Evolutionary conservation across 2,113 vertebrate genomes (phyloP).

Genomic region (Oplegnathus fasciatus): DNA sequence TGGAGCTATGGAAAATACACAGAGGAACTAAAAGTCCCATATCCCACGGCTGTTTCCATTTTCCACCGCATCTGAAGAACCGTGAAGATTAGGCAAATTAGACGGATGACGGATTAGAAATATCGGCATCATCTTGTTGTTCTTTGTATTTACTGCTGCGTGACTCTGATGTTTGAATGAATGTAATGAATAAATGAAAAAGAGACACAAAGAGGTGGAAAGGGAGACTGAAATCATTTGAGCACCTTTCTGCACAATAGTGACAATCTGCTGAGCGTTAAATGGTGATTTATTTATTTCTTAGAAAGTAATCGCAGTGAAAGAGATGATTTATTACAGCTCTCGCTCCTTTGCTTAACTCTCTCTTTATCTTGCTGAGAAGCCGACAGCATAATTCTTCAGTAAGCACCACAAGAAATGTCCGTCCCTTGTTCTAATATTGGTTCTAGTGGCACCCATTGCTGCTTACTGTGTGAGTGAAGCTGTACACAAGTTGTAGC

Average conservation of each 20-base stretch:
- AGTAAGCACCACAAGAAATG: neutral
- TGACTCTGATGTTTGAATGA: neutral
- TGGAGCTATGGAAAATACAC: neutral
- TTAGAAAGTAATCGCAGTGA: neutral
- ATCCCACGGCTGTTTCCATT: neutral
- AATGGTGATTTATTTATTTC: neutral
- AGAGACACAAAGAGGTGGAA: neutral
- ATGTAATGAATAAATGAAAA: neutral
- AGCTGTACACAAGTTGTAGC: neutral
- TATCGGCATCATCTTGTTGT: neutral
- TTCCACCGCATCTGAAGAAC: neutral
- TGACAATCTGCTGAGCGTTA: neutral
- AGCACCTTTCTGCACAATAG: neutral
- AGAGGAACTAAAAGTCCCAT: neutral
- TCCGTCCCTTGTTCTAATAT: neutral
- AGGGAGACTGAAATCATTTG: neutral
- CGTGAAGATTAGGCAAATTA: neutral
- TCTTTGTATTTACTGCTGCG: neutral
- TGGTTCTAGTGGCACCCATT: neutral
- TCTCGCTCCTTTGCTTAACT: no score
- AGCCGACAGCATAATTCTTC: neutral
- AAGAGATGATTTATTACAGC: no score
- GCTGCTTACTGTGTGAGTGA: neutral
- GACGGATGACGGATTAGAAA: neutral
- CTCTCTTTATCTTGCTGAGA: neutral